These are phyloP conservation scores for Belonocnema kinseyi DNA, from an alignment of 1,140 invertebrate genomes.

Conservation along the genomic window DNA sequence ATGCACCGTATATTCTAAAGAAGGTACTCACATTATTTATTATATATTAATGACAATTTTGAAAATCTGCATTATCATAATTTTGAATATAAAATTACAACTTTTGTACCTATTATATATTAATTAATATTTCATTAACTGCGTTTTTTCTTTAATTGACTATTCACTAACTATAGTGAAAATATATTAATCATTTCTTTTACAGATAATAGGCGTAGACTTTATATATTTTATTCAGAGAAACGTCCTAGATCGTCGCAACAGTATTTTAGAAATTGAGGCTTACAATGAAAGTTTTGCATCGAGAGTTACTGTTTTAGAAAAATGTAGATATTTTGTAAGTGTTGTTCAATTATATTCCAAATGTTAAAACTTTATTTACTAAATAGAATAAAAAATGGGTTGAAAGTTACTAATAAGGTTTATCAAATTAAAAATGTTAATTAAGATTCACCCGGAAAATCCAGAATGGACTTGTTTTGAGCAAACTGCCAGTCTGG, in stretches of 20 bases:
- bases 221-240: slow-evolving; percentile 95
- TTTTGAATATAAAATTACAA: no score
- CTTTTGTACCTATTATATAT: no score
- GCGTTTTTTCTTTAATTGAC: background rate
- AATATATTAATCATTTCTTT: slow-evolving; percentile 54
- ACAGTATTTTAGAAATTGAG: slow-evolving; percentile 91
- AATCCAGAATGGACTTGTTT: slow-evolving; percentile 98
- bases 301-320: slow-evolving; percentile 88
- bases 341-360: slow-evolving; percentile 72
- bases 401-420: background rate
- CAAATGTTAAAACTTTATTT: background rate
- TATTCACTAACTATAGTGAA: background rate
- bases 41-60: background rate
- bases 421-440: slow-evolving; percentile 1
- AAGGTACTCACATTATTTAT: slow-evolving; percentile 80
- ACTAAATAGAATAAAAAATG: background rate
- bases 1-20: slow-evolving; percentile 96
- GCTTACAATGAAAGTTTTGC: slow-evolving; percentile 96
- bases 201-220: slow-evolving; percentile 95
- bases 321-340: slow-evolving; percentile 95
- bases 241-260: slow-evolving; percentile 89
- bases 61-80: no score
- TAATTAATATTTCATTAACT: no score
- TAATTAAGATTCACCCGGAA: slow-evolving; percentile 91
- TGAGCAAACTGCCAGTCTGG: slow-evolving; percentile 94